These are phyloP conservation scores for Empidonax traillii DNA, from an alignment of 2,113 vertebrate species.

Conservation along the genomic window DNA sequence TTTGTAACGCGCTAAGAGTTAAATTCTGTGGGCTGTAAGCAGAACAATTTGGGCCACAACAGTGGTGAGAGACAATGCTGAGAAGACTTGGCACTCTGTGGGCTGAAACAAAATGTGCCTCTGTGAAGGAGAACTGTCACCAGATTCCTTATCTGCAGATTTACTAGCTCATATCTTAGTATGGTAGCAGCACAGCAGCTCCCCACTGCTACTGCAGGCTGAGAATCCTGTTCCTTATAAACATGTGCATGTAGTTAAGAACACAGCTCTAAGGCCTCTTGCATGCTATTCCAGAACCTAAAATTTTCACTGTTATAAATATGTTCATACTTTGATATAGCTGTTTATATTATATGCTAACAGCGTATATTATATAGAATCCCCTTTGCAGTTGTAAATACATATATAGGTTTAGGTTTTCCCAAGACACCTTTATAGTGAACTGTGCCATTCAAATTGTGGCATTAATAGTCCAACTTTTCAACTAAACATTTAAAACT, in stretches of 20 bases:
- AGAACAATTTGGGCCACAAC: neutral
- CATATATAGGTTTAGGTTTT: neutral
- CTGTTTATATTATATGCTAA: neutral
- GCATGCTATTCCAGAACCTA: neutral
- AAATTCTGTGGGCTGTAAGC: neutral
- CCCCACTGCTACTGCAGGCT: neutral
- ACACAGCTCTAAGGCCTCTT: neutral
- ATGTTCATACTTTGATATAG: neutral
- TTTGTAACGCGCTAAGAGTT: neutral
- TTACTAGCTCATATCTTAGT: neutral
- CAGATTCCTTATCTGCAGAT: neutral
- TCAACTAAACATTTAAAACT: neutral
- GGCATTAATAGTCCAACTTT: neutral
- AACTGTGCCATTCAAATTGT: neutral
- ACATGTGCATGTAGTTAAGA: neutral
- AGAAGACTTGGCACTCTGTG: neutral
- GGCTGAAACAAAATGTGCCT: neutral
- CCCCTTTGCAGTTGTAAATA: neutral
- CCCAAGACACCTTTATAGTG: neutral
- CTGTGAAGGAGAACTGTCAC: neutral
- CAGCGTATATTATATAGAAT: slow-evolving; percentile 3
- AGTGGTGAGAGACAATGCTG: neutral
- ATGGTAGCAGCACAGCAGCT: neutral
- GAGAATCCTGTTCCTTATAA: neutral
- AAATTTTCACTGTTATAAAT: neutral